Percentiles rank a stretch among this genome's conserved stretches.
Evolutionary conservation across 2,888 invertebrate genomes (phyloP).

Genomic region (Imbricaverruca yamaguchii): DNA sequence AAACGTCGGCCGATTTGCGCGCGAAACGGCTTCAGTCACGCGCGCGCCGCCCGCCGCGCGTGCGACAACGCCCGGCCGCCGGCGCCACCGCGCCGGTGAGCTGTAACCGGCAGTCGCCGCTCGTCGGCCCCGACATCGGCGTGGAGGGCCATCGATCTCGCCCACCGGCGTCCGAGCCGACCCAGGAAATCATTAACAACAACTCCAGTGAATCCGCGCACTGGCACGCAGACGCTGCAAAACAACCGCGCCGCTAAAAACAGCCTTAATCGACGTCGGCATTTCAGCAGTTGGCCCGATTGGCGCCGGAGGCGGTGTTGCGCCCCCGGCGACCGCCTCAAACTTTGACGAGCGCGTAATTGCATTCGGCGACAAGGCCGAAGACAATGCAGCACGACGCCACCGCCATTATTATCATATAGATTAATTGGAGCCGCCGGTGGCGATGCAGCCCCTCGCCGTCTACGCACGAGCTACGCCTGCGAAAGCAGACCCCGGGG

Average conservation of each 20-base stretch:
- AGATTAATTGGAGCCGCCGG: not conserved
- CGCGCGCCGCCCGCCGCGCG: too few species aligned
- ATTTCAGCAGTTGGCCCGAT: not conserved
- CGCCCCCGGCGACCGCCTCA: not conserved
- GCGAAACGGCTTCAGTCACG: too few species aligned
- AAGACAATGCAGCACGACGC: not conserved
- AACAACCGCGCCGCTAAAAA: not conserved
- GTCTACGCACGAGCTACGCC: too few species aligned
- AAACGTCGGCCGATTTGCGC: too few species aligned
- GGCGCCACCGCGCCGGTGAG: too few species aligned
- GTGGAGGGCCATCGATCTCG: too few species aligned
- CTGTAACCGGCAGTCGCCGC: too few species aligned
- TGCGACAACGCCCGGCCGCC: too few species aligned
- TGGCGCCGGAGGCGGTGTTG: not conserved
- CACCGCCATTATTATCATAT: not conserved
- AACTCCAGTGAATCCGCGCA: not conserved
- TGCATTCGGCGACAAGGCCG: not conserved
- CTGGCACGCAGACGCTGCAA: not conserved
- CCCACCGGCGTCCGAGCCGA: too few species aligned
- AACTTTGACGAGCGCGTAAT: not conserved
- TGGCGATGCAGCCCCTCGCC: too few species aligned
- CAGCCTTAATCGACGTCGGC: not conserved
- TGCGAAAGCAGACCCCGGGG: too few species aligned
- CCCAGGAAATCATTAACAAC: conserved; percentile 3
- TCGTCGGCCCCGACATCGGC: too few species aligned